phyloP scores from a whole-genome alignment of 2,888 invertebrate genomes.

The Conops quadrifasciatus region DNA sequence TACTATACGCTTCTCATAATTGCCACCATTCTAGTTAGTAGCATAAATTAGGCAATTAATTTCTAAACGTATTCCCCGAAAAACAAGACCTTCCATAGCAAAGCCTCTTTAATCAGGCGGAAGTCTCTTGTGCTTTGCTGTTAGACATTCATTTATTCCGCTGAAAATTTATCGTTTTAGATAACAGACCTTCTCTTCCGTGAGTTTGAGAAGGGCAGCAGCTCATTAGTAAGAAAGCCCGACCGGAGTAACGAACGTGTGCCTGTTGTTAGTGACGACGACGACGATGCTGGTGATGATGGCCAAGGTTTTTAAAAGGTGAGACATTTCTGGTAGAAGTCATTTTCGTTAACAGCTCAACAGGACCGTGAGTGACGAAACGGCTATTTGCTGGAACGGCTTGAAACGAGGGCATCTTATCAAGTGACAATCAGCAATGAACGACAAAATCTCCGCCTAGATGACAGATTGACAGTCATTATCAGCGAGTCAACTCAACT shows the following conservation, averaged over 20 bases:
- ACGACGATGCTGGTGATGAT: too few species aligned
- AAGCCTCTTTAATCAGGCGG: not conserved
- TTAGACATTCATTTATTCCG: constrained; percentile 11
- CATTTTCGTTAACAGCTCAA: constrained; percentile 26
- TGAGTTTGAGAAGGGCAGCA: constrained; percentile 6
- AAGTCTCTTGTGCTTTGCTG: not conserved
- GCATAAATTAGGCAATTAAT: constrained; percentile 31
- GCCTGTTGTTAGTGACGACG: not conserved
- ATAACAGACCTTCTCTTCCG: not conserved
- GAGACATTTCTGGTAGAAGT: constrained; percentile 28
- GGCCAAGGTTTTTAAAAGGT: too few species aligned
- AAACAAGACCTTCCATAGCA: constrained; percentile 13
- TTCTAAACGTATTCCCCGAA: constrained; percentile 10
- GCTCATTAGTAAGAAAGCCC: constrained; percentile 23
- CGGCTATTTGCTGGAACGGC: constrained; percentile 27
- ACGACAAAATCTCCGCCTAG: constrained; percentile 37
- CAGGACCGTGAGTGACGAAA: constrained; percentile 2
- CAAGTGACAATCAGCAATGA: constrained; percentile 30
- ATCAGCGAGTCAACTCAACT: constrained; percentile 36
- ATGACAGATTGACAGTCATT: constrained; percentile 47
- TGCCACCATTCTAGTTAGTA: constrained; percentile 9
- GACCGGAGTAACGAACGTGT: not conserved
- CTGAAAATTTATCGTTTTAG: constrained; percentile 18
- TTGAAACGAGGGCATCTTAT: constrained; percentile 36
- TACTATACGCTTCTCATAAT: constrained; percentile 16